Conservation (phyloP, 2,113 vertebrate species). For the Gopherus flavomarginatus region DNA sequence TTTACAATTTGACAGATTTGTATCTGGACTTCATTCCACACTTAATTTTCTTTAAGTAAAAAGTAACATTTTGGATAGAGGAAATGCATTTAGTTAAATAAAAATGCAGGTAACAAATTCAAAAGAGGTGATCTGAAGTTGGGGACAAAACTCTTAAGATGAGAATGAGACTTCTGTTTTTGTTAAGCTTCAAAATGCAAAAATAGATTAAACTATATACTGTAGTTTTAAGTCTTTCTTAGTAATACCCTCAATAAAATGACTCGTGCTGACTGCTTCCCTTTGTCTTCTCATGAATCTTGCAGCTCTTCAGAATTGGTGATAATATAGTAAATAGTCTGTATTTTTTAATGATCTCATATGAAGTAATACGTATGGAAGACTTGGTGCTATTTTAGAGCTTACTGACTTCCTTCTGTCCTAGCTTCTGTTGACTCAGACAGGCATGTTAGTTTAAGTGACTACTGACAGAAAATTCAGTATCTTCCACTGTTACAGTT, state of each 20-base stretch:
- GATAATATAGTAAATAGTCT: not conserved
- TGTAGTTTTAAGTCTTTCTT: not conserved
- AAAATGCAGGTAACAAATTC: not conserved
- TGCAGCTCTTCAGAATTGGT: not conserved
- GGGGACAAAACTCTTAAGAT: accelerated
- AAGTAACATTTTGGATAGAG: accelerated
- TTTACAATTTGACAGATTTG: not conserved
- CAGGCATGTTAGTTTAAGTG: not conserved
- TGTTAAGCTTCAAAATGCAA: accelerated
- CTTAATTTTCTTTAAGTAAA: accelerated
- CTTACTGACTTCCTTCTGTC: too few relatives aligned
- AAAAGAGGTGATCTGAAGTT: accelerated
- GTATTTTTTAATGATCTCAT: too few relatives aligned
- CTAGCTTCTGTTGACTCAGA: too few relatives aligned
- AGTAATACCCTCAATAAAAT: not conserved
- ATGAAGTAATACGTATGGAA: too few relatives aligned
- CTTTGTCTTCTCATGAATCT: not conserved
- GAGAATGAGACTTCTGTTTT: accelerated
- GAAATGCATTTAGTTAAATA: not conserved
- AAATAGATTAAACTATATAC: not conserved
- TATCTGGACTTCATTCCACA: accelerated
- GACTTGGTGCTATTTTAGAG: too few relatives aligned
- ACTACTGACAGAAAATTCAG: not conserved
- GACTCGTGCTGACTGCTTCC: not conserved
- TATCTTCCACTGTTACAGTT: not conserved